Evolutionary conservation across 2,113 vertebrate genomes (phyloP).

Genomic region (Oceanites oceanicus): DNA sequence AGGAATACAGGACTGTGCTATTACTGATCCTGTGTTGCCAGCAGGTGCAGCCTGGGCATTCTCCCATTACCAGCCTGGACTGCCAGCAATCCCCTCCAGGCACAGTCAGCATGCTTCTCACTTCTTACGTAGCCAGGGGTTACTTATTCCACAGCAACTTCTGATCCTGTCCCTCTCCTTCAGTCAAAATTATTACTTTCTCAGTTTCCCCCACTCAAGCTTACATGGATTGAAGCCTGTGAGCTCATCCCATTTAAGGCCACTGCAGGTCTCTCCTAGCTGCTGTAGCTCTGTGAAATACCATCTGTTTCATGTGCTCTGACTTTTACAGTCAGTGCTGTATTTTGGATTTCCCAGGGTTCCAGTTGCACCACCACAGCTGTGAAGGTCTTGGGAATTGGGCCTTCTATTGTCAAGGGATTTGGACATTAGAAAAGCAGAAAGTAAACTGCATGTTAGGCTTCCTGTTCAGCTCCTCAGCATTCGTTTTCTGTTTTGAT

Average conservation of each 20-base stretch:
- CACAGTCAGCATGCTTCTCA: background rate
- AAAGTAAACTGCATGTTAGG: background rate
- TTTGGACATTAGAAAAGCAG: background rate
- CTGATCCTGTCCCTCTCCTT: background rate
- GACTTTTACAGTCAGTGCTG: background rate
- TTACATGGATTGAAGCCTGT: background rate
- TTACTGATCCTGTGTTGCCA: background rate
- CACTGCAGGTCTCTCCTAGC: background rate
- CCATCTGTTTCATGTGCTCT: background rate
- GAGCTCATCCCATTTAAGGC: background rate
- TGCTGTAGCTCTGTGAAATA: background rate
- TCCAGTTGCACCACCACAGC: background rate
- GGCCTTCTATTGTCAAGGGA: background rate
- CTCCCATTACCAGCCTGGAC: background rate
- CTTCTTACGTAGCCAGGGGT: background rate
- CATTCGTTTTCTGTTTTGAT: background rate
- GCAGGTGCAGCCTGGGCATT: background rate
- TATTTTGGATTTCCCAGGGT: background rate
- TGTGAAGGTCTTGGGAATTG: background rate
- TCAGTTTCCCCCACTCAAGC: background rate
- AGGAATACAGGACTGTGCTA: background rate
- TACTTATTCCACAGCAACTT: background rate
- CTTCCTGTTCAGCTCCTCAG: background rate
- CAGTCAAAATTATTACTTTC: background rate
- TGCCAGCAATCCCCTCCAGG: rapidly evolving